These are phyloP conservation scores for Zosterops japonicus DNA, from an alignment of 2,113 vertebrate genomes.

Conservation along the genomic window DNA sequence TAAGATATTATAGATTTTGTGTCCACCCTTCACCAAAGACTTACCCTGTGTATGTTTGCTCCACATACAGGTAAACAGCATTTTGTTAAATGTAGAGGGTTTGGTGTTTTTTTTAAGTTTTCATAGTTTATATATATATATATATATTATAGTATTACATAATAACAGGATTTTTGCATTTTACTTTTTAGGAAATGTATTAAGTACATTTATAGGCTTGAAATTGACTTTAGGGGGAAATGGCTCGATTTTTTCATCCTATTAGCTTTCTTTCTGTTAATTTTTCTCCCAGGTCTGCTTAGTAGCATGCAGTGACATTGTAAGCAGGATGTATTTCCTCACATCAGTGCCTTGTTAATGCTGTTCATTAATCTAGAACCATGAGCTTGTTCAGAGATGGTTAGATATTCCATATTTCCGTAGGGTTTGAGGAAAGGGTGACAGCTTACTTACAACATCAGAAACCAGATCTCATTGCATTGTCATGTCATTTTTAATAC, in stretches of 20 bases:
- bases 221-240: neutral
- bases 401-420: constrained; percentile 73
- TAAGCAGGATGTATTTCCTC: constrained; percentile 71
- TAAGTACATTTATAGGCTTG: constrained; percentile 4
- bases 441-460: constrained; percentile 71
- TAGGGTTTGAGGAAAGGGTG: constrained; percentile 56
- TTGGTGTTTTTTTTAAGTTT: neutral
- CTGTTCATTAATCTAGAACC: constrained; percentile 78
- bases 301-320: constrained; percentile 56
- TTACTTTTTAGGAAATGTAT: neutral
- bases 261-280: constrained; percentile 60
- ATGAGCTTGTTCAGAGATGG: constrained; percentile 65
- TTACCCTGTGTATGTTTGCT: constrained; percentile 46
- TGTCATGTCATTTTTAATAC: constrained; percentile 73
- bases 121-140: neutral
- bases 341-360: constrained; percentile 75
- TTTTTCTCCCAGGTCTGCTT: constrained; percentile 69
- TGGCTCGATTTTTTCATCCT: neutral
- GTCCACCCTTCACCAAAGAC: constrained; percentile 36
- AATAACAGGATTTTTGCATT: neutral
- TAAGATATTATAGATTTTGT: constrained; percentile 55
- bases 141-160: constrained; percentile 3
- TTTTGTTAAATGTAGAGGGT: neutral
- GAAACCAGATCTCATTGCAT: constrained; percentile 51
- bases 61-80: constrained; percentile 37